Evolutionary conservation across 2,797 vertebrate species (phyloP).

Genomic region (Eupleurogrammus muticus): DNA sequence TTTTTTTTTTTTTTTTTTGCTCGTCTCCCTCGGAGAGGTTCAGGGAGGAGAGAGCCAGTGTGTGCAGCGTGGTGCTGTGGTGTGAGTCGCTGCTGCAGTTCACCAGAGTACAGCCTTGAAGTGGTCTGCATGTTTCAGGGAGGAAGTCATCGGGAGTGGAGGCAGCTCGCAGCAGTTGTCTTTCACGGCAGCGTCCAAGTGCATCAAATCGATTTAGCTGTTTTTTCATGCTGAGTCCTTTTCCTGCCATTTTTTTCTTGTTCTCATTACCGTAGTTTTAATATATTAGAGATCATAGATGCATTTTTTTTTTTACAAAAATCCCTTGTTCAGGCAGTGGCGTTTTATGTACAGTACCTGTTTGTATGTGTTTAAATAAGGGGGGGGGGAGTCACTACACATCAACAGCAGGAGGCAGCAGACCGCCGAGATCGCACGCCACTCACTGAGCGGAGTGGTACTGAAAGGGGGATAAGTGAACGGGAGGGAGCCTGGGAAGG

Average conservation of each 20-base stretch:
- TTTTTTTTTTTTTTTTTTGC: slow-evolving; percentile 43
- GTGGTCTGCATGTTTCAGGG: slow-evolving; percentile 58
- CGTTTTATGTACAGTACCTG: slow-evolving; percentile 30
- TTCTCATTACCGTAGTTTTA: not conserved
- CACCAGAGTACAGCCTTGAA: slow-evolving; percentile 52
- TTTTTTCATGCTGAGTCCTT: not conserved
- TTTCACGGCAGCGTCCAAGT: slow-evolving; percentile 31
- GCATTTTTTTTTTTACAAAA: slow-evolving; percentile 3
- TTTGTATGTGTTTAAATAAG: not conserved
- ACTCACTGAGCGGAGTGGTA: slow-evolving; percentile 34
- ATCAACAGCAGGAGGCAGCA: slow-evolving; percentile 73
- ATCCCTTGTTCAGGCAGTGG: not conserved
- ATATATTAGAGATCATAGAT: not conserved
- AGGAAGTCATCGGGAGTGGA: slow-evolving; percentile 37
- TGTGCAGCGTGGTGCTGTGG: slow-evolving; percentile 48
- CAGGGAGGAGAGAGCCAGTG: slow-evolving; percentile 66
- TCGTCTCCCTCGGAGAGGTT: slow-evolving; percentile 50
- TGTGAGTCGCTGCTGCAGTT: slow-evolving; percentile 50
- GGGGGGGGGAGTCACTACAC: slow-evolving; percentile 3
- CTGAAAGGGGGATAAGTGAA: slow-evolving; percentile 23
- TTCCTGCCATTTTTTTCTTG: not conserved
- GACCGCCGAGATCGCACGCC: slow-evolving; percentile 47
- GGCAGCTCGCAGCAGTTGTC: not conserved
- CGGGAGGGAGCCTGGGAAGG: slow-evolving; percentile 34
- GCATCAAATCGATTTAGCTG: slow-evolving; percentile 10